phyloP scores from a whole-genome alignment of 2,888 invertebrate species.

The Biston betularia region DNA sequence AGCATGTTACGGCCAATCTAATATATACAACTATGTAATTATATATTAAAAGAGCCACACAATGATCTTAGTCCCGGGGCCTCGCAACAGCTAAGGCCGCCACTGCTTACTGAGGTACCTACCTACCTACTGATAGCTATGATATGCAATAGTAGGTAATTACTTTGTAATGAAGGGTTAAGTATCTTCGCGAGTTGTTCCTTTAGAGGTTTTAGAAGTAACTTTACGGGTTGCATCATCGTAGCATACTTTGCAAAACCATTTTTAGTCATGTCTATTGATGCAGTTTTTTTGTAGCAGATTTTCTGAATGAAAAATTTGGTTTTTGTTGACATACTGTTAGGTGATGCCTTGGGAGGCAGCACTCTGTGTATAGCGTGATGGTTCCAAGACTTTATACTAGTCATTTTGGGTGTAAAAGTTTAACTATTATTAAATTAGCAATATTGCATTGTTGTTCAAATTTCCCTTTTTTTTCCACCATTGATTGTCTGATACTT shows the following conservation, averaged over 20 bases:
- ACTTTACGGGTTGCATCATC: constrained; percentile 49
- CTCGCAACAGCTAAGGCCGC: no score
- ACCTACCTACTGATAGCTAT: no score
- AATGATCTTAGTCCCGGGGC: no score
- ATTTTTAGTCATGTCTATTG: constrained; percentile 65
- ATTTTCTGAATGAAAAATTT: constrained; percentile 64
- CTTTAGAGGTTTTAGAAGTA: constrained; percentile 54
- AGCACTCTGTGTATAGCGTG: neutral
- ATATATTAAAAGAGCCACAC: no score
- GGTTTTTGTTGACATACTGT: constrained; percentile 54
- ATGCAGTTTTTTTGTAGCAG: constrained; percentile 58
- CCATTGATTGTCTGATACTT: no score
- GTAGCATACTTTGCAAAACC: constrained; percentile 61
- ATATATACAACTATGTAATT: no score
- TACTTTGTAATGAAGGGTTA: constrained; percentile 41
- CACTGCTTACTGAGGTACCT: no score
- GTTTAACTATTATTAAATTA: neutral
- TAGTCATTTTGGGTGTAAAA: neutral
- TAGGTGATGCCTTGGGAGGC: neutral
- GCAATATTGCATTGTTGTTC: neutral
- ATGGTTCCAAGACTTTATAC: neutral
- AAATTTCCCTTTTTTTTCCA: neutral
- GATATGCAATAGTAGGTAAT: neutral
- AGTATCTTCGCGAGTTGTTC: constrained; percentile 55
- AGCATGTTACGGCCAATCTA: no score